Evolutionary conservation across 2,888 invertebrate species (phyloP).

Genomic region (Ormyrus labotus): DNA sequence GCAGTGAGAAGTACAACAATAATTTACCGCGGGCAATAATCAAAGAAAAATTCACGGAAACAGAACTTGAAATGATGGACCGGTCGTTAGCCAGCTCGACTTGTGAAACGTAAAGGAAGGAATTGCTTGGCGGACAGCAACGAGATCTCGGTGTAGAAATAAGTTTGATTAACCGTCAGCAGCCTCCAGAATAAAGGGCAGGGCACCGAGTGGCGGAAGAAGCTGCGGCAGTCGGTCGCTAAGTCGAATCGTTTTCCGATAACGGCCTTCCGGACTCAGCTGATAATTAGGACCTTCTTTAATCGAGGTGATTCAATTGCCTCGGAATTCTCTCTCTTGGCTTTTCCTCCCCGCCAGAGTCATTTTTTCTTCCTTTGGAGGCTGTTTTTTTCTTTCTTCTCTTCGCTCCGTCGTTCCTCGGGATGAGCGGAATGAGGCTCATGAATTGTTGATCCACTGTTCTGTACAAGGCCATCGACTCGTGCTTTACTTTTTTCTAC

Average conservation of each 20-base stretch:
- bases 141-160: slow-evolving; percentile 27
- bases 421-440: slow-evolving; percentile 21
- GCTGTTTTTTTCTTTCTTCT: not conserved
- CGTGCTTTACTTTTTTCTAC: not conserved
- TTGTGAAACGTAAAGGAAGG: not conserved
- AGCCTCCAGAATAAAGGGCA: not conserved
- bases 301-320: slow-evolving; percentile 69
- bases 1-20: not conserved
- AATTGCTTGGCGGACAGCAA: not conserved
- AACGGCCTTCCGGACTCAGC: slow-evolving; percentile 60
- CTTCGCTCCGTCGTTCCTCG: slow-evolving; percentile 5
- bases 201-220: slow-evolving; percentile 17
- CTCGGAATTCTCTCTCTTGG: slow-evolving; percentile 13
- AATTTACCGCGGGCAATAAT: not conserved
- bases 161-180: slow-evolving; percentile 44
- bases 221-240: slow-evolving; percentile 39
- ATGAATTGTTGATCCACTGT: slow-evolving; percentile 26
- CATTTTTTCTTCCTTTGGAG: too few species aligned
- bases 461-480: not conserved
- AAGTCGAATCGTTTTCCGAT: slow-evolving; percentile 72
- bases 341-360: not conserved
- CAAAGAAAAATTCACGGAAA: not conserved
- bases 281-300: slow-evolving; percentile 71
- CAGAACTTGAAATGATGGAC: not conserved
- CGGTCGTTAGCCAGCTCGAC: not conserved